Base-by-base conservation (phyloP, 2,797 vertebrate species). In the Ispidina picta region DNA sequence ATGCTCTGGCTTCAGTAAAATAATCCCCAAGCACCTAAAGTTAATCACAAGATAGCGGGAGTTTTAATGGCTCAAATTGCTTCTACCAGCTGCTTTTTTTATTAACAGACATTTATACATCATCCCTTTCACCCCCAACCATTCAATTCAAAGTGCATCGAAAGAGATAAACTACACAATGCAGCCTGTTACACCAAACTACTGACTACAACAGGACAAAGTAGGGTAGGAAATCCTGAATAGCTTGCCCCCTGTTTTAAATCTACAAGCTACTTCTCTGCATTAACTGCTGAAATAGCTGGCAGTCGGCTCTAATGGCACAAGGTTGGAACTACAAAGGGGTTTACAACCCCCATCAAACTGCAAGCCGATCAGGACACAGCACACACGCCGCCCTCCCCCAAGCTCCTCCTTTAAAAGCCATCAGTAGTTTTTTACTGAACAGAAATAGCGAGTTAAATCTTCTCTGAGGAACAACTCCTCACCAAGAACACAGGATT, bases 141-240 rank as follows among this genome's bases (percentile, higher is more conserved):
- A 12, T 9, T 70, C 15, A 54, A 44, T 51, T 39, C n/a, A 44
- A 77, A 77, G 39, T 1, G 2, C 26, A 55, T 7, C 0, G 0
- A 3, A 56, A 43, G 49, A 49, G 41, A 44, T 10, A 12, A 33
- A 6, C 29, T 21, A 62, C 14, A 5, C 6, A 76, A 49, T 6
- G 22, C 22, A 75, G 28, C 11, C 44, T 48, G 8, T 44, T 73
- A 22, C 0, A 76, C 37, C 16, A 48, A 73, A 51, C n/a, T 17
- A 60, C 29, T 35, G 12, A 33, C 25, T 71, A 13, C 2, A 8
- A 31, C 3, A 49, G 46, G 51, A 66, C n/a, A 55, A 79, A 80
- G 13, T 41, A 51, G 0, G 0, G 11, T 4, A 58, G 2, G 10
- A 73, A 69, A 5, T 3, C 29, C 33, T 8, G 6, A 9, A 25